Evolutionary conservation across 2,113 vertebrate genomes (phyloP), one percentile per base, ranked within the genome.

Genomic region (Cercocebus atys): DNA sequence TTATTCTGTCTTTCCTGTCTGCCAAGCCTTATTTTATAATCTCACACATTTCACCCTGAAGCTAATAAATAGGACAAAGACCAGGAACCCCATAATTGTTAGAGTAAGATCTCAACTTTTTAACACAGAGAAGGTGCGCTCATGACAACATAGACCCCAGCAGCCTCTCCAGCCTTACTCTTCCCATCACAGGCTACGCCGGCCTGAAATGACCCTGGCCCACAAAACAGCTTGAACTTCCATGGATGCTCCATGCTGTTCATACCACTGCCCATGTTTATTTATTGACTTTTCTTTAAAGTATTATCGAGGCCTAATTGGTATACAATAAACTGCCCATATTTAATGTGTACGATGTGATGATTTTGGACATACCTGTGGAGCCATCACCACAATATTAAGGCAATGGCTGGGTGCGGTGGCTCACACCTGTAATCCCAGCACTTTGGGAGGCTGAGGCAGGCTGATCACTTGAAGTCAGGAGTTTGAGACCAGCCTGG

Each of bases 91-190:
- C 3, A 52, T 16, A 25, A 45, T 14, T 40, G 12, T 12, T 45
- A 68, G 81, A 90, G 35, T n/a, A 16, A 64, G 72, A 35, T 72
- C 50, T 76, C 14, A 45, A 2, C 35, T 25, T 45, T 17, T 45
- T 38, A 40, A 72, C 35, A 17, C 38, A 5, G 3, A 50, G 17
- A 55, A 38, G 13, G 7, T 8, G 22, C 64, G 5, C 23, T 84
- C 47, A 7, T 38, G 64, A 23, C 0, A 2, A 25, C 3, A 0
- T 0, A 35, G 64, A 50, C 14, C 11, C 1, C 38, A 38, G 57
- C 13, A 47, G 8, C 8, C 16, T 66, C 73, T 57, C 20, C 27
- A 35, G 30, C 4, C 35, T 64, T 22, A 1, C 64, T 4, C 23
- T 88, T 12, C 16, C 7, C 27, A 8, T 30, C 35, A 1, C 2